Conservation (phyloP, 1,140 invertebrate genomes). For the Zaprionus ornatus region DNA sequence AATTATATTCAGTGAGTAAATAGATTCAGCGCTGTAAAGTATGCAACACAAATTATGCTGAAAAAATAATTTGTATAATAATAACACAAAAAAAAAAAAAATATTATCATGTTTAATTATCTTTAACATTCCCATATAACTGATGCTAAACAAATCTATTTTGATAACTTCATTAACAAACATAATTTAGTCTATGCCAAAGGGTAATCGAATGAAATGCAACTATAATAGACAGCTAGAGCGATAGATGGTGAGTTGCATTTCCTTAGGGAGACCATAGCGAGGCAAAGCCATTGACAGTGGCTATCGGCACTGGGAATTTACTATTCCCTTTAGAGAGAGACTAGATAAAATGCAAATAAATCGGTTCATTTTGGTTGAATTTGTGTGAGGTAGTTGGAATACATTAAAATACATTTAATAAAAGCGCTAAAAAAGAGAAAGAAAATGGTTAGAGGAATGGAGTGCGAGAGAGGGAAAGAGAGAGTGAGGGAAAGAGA, state of each 20-base stretch:
- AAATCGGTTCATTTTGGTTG: background rate
- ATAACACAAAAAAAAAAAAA: too few relatives aligned
- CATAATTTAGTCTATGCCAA: too few relatives aligned
- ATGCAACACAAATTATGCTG: too few relatives aligned
- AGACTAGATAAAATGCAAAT: background rate
- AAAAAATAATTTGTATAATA: too few relatives aligned
- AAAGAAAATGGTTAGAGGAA: too few relatives aligned
- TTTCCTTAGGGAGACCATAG: background rate
- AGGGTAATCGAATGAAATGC: background rate
- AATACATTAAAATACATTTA: background rate
- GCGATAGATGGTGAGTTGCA: background rate
- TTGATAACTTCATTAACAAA: too few relatives aligned
- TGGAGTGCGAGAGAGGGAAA: too few relatives aligned
- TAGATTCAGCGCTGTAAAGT: too few relatives aligned
- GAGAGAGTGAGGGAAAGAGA: background rate
- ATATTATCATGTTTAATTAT: too few relatives aligned
- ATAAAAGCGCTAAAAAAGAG: background rate
- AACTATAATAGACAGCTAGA: background rate
- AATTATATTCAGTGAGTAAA: too few relatives aligned
- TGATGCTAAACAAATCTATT: too few relatives aligned
- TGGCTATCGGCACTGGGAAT: background rate
- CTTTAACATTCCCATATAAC: too few relatives aligned
- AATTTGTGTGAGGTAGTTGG: background rate
- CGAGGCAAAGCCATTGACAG: background rate
- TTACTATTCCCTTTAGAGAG: background rate